Base-by-base conservation (phyloP, 1,140 invertebrate species). In the Caenorhabditis inopinata region DNA sequence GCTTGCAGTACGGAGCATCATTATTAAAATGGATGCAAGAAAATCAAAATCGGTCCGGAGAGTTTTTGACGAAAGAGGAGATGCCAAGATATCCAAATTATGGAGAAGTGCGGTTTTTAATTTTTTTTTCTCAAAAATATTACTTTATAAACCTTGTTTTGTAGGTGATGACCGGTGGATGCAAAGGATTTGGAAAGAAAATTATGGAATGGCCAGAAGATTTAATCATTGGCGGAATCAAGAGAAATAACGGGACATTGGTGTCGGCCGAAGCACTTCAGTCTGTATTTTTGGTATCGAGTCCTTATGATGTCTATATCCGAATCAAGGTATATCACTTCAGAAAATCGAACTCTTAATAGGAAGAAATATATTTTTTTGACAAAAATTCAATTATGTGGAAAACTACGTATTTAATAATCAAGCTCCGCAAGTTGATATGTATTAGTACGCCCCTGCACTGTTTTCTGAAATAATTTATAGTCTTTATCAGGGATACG, bases 201-300 rank as follows among this genome's bases (percentile, higher is more conserved):
- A 96, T 95, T 89, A 98, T 98, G 96, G 95, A 97, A 89, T 98
- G 96, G 96, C 94, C 94, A 6, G 95, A 98, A 89, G 94, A 97
- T 89, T 90, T 99, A 53, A 93, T 99, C 58, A 93, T 98, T 79
- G 97, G 96, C 29, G 96, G 95, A 6, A 93, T 93, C 0, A 92
- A 92, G 78, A 25, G 82, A 27, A 27, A 77, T 29, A 68, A 76
- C 14, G 46, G 73, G 25, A 58, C 58, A 3, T 21, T 83, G n/a
- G 73, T 46, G 42, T 62, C 79, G 1, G 82, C 82, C 11, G 82
- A 83, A 45, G 96, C 95, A 16, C 89, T 98, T 42, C 96, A 98
- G 90, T 94, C 94, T 14, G 94, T 98, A 21, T 93, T 99, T 32
- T 95, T 97, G 89, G 90, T 99, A 18, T 85, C 86, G 3, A 68